Evolutionary conservation across 2,797 vertebrate species (phyloP), one percentile per base, ranked within the genome.

Genomic region (Crypturellus tataupa): DNA sequence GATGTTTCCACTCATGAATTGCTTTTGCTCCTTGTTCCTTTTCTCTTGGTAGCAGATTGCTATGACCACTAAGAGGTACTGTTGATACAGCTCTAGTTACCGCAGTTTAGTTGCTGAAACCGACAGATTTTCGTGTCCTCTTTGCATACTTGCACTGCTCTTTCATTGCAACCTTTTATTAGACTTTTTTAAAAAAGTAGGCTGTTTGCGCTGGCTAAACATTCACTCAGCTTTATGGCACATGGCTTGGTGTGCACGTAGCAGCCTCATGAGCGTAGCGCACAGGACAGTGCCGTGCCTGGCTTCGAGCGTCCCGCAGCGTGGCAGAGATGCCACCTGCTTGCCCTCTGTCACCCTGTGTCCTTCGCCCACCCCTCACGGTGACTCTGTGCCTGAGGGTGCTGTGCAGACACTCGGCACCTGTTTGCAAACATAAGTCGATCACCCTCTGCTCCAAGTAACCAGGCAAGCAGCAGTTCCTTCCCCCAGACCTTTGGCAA

Each of bases 61-160:
- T 86, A 46, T 68, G 91, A 77, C 92, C 95, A 95, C 94, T 95
- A 93, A 96, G 92, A 96, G 94, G 93, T 96, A 96, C 89, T 97
- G 92, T 96, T 96, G 95, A 96, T 91, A 95, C 91, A 94, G 95
- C 92, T 94, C 94, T 96, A 88, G 89, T 95, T 88, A 90, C 68
- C 1, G 3, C 64, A 56, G 68, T 90, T 91, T 73, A 58, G 80
- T 89, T 93, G 64, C 70, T 58, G 80, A 81, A 94, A 81, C 51
- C 19, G 27, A 85, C 60, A 81, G 67, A 7, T 85, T 87, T 77
- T 79, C 88, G 31, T 88, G 49, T 64, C 65, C 60, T 89, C 51
- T 76, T 75, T 73, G 64, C 33, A 10, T 87, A 40, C 80, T 79
- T 81, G 24, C 69, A 39, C 83, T 63, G 59, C 27, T 90, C 67